These are phyloP conservation scores for Antheraea yamamai DNA, from an alignment of 2,888 invertebrate genomes.

Conservation along the genomic window DNA sequence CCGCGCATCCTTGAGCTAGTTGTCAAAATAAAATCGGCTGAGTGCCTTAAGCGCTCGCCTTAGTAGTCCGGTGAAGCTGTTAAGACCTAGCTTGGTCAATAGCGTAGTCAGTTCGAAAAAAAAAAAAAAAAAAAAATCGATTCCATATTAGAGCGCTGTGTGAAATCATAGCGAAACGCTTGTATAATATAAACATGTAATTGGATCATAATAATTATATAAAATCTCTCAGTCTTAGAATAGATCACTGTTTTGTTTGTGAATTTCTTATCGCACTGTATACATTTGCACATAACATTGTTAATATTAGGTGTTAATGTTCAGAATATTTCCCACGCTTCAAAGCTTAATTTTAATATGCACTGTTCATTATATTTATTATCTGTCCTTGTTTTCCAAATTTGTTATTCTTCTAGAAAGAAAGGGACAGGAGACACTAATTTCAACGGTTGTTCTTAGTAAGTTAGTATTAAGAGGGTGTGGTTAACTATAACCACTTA, in stretches of 20 bases:
- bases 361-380: conserved; percentile 38
- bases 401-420: conserved; percentile 25
- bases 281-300: not conserved
- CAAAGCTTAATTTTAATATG: conserved; percentile 42
- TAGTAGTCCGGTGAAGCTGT: too few species aligned
- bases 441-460: conserved; percentile 56
- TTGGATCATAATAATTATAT: not conserved
- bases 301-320: not conserved
- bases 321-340: conserved; percentile 58
- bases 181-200: not conserved
- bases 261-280: not conserved
- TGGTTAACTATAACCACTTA: conserved; percentile 65
- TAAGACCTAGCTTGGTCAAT: too few species aligned
- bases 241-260: not conserved
- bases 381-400: conserved; percentile 43
- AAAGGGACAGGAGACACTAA: conserved; percentile 50
- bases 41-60: too few species aligned
- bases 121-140: too few species aligned
- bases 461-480: conserved; percentile 67
- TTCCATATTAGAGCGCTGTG: too few species aligned
- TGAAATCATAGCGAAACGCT: too few species aligned
- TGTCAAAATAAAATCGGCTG: too few species aligned
- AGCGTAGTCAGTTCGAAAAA: too few species aligned
- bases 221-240: not conserved
- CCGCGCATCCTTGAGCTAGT: too few species aligned